Base-by-base conservation (phyloP, 1,140 invertebrate genomes). In the Drosophila watanabei region DNA sequence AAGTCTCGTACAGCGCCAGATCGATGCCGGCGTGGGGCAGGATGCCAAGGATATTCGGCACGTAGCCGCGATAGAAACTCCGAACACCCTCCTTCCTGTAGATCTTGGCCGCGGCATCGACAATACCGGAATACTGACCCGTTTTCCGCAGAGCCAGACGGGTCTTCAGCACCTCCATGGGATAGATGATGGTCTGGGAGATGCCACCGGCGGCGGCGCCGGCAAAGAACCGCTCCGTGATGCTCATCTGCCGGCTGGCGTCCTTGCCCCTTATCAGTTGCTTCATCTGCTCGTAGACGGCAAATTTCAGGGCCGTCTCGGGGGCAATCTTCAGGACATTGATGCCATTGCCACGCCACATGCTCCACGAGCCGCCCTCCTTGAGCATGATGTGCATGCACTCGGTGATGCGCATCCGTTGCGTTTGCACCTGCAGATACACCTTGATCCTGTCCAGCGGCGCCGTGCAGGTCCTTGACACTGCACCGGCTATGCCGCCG, bases 11-110 rank as follows among this genome's bases (percentile, higher is more conserved):
- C 14, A 99, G 96, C 35, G 98, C 98, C 80, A 99, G 94, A 95
- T 99, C 99, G 75, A 99, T 99, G 75, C 99, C 99, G 35, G 99
- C 99, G 93, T 99, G 99, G 2, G 99, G 99, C 92, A 99, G 96
- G 86, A 99, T 99, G 37, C 99, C 99, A 54, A 99, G 94, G 35
- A 99, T 96, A 95, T 99, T 99, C 72, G 99, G 99, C 94, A 99
- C 94, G 94, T 98, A 98, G 75, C 98, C 98, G 82, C 96, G 95
- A 93, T 99, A 99, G 94, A 99, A 99, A 80, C 96, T 96, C 71
- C 94, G 95, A 13, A 97, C 85, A 14, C 99, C 99, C 93, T 99
- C 98, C 60, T 95, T 94, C 54, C 92, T 94, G 84, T 97, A 98
- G 82, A 99, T 98, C 93, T 99, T 98, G 52, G 94, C 94, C 0